Percentiles rank a stretch among this genome's conserved stretches.
phyloP scores from a whole-genome alignment of 2,113 vertebrate genomes.

The Hippoglossus stenolepis region DNA sequence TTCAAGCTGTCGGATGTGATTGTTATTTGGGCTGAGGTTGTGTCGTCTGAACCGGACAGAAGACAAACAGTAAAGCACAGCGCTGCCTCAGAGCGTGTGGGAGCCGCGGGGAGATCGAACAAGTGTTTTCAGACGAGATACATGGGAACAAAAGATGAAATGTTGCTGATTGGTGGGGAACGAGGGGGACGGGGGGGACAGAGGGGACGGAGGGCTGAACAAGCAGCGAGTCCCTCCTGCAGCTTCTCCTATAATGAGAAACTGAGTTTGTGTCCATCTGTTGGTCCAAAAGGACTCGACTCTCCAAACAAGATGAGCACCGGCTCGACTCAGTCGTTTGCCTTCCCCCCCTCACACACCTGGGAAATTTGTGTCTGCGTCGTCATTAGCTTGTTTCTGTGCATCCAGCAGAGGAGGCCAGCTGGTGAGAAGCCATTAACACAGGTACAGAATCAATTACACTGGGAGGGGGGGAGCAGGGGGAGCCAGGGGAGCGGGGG shows the following conservation, averaged over 20 bases:
- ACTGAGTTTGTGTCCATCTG: constrained; percentile 24
- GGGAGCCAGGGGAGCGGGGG: no score
- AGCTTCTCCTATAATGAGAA: constrained; percentile 16
- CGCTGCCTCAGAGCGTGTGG: no score
- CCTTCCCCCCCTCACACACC: background rate
- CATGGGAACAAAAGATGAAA: background rate
- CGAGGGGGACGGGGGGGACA: no score
- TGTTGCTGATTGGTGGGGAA: background rate
- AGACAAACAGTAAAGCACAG: no score
- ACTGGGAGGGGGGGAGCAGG: background rate
- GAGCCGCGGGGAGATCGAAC: no score
- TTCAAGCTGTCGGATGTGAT: background rate
- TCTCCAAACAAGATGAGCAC: constrained; percentile 14
- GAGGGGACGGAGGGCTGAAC: background rate
- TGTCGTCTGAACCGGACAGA: background rate
- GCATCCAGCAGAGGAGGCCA: background rate
- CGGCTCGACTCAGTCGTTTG: background rate
- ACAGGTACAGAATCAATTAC: background rate
- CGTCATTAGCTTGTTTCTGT: constrained; percentile 4
- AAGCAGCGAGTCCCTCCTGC: background rate
- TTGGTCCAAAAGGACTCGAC: background rate
- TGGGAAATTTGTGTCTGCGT: constrained; percentile 12
- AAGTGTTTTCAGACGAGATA: background rate
- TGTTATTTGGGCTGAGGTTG: background rate
- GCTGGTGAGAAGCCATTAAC: constrained; percentile 23